These are phyloP conservation scores for Cephus runcator DNA, from an alignment of 2,888 invertebrate genomes.

Conservation along the genomic window DNA sequence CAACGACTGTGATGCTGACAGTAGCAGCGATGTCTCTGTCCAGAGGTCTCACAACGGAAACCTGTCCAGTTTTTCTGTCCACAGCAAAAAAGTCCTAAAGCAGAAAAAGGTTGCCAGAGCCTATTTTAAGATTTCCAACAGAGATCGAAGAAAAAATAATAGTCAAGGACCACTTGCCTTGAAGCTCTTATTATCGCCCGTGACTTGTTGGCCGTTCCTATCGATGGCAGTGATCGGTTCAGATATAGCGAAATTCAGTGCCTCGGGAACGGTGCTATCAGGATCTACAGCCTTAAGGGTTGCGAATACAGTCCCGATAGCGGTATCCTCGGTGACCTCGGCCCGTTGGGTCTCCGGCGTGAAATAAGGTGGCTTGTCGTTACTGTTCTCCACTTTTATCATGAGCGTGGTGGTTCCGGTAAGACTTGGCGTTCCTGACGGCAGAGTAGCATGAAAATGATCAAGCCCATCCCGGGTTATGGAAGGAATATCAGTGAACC, in stretches of 20 bases:
- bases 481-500: background rate
- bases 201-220: conserved; percentile 82
- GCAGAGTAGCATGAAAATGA: background rate
- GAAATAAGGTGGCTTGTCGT: conserved; percentile 89
- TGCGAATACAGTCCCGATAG: conserved; percentile 77
- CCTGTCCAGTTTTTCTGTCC: conserved; percentile 72
- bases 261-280: conserved; percentile 77
- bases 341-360: conserved; percentile 81
- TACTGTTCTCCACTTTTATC: conserved; percentile 84
- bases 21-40: conserved; percentile 78
- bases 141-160: background rate
- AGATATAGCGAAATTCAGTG: conserved; percentile 74
- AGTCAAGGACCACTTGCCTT: conserved; percentile 47
- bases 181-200: conserved; percentile 55
- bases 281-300: conserved; percentile 82
- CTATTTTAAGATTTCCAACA: background rate
- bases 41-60: conserved; percentile 73
- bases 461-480: background rate
- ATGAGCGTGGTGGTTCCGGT: conserved; percentile 85
- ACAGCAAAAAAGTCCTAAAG: conserved; percentile 76
- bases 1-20: conserved; percentile 81
- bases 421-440: conserved; percentile 78
- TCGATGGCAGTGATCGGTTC: conserved; percentile 83
- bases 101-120: conserved; percentile 9
- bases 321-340: conserved; percentile 83